These are phyloP conservation scores for Lepidonotus clava DNA, from an alignment of 2,888 invertebrate genomes.

Conservation along the genomic window DNA sequence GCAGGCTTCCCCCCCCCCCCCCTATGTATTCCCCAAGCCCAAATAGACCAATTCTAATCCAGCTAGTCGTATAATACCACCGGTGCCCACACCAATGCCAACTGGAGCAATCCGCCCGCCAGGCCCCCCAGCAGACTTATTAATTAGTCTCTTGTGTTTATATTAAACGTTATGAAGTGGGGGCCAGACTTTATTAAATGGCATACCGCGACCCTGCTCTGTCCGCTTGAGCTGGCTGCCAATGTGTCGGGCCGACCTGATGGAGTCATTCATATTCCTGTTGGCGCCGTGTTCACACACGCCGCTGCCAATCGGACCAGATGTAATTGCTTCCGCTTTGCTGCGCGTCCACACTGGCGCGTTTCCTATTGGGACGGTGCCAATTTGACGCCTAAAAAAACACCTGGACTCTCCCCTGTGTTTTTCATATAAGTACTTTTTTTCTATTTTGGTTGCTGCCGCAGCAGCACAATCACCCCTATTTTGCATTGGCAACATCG, in stretches of 20 bases:
- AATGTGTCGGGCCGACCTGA: neutral
- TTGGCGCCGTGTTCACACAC: neutral
- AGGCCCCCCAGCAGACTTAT: neutral
- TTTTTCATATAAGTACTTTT: too few species aligned
- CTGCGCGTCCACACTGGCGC: neutral
- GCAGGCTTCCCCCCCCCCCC: too few species aligned
- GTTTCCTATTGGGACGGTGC: neutral
- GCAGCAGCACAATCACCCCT: neutral
- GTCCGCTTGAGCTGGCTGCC: too few species aligned
- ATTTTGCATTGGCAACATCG: neutral
- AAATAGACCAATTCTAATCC: too few species aligned
- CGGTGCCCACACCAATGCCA: too few species aligned
- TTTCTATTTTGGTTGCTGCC: too few species aligned
- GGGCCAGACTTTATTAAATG: neutral
- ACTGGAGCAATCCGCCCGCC: too few species aligned
- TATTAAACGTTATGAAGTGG: neutral
- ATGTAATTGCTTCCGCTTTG: slow-evolving; percentile 6
- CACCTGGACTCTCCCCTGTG: neutral
- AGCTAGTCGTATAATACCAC: too few species aligned
- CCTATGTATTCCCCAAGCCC: too few species aligned
- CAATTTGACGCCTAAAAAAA: neutral
- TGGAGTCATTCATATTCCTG: neutral
- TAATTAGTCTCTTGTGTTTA: neutral
- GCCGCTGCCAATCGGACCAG: neutral
- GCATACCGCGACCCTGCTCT: too few species aligned